Percentiles rank a stretch among this genome's conserved stretches.
Conservation (phyloP, 2,888 invertebrate genomes). For the Escarpia spicata region DNA sequence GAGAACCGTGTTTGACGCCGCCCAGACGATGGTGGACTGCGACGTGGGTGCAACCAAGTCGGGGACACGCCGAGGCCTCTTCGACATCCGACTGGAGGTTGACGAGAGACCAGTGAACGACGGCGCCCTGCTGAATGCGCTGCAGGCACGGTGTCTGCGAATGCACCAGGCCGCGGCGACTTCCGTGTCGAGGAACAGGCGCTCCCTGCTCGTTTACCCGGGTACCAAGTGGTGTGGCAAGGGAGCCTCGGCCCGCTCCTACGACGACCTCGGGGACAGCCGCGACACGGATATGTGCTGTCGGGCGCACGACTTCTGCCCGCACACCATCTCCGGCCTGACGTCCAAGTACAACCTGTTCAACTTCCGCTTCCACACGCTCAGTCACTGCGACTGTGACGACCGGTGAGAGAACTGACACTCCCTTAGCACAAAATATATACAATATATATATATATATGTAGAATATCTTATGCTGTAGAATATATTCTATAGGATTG, state of each 20-base stretch:
- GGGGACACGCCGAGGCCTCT: neutral
- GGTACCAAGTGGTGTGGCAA: slow-evolving; percentile 95
- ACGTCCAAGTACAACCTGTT: slow-evolving; percentile 85
- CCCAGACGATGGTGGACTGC: neutral
- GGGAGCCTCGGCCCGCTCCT: slow-evolving; percentile 82
- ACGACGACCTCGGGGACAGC: slow-evolving; percentile 68
- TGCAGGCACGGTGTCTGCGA: neutral
- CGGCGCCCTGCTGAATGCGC: neutral
- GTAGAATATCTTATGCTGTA: too few relatives aligned
- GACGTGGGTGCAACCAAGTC: neutral
- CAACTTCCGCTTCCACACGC: slow-evolving; percentile 88
- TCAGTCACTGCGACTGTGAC: slow-evolving; percentile 93
- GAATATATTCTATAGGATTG: too few relatives aligned
- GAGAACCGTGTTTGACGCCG: neutral
- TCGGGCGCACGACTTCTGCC: slow-evolving; percentile 88
- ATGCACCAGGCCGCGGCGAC: neutral
- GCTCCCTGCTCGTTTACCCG: slow-evolving; percentile 78
- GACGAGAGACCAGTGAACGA: neutral
- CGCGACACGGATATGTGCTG: slow-evolving; percentile 88
- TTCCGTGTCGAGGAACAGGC: neutral
- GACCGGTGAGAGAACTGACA: slow-evolving; percentile 75
- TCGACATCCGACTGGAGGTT: neutral
- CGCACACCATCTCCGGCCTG: slow-evolving; percentile 84
- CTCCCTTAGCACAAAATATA: too few relatives aligned
- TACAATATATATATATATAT: too few relatives aligned